Conservation (phyloP, 2,797 vertebrate genomes). For the Ctenopoma kingsleyae region DNA sequence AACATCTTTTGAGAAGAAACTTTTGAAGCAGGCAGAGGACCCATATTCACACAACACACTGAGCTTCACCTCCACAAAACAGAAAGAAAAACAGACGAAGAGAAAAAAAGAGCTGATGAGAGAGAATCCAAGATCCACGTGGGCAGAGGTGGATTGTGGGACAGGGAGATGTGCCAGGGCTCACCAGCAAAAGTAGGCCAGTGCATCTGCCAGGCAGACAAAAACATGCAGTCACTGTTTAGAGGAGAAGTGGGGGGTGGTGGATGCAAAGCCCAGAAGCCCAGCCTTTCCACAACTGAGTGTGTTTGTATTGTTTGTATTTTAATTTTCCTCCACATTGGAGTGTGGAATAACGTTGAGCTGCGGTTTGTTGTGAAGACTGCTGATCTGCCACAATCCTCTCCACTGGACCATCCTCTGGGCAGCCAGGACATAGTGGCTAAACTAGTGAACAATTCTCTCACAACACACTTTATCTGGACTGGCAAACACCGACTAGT, state of each 20-base stretch:
- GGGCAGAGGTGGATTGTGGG: conserved; percentile 67
- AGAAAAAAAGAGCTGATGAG: conserved; percentile 21
- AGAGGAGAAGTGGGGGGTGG: conserved; percentile 2
- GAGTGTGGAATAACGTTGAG: conserved; percentile 46
- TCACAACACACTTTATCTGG: not conserved
- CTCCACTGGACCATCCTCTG: conserved; percentile 35
- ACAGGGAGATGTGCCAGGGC: conserved; percentile 62
- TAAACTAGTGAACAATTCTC: conserved; percentile 28
- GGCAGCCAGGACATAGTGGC: conserved; percentile 22
- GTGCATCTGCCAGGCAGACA: conserved; percentile 63
- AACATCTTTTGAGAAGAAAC: conserved; percentile 19
- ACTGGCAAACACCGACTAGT: not conserved
- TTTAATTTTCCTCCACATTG: conserved; percentile 23
- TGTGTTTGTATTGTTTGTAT: conserved; percentile 8
- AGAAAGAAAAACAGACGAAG: not conserved
- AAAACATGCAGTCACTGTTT: conserved; percentile 60
- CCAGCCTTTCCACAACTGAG: not conserved
- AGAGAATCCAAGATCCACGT: conserved; percentile 56
- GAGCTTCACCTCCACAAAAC: conserved; percentile 8
- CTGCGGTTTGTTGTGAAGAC: conserved; percentile 65
- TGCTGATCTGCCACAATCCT: conserved; percentile 73
- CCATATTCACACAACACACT: not conserved
- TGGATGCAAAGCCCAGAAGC: conserved; percentile 15
- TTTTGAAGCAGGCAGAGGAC: not conserved
- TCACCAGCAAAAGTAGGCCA: conserved; percentile 78